A percentile compares a stretch with the other conserved stretches of the same genome.
Conservation (phyloP, 1,140 invertebrate genomes). For the Neodiprion virginianus region DNA sequence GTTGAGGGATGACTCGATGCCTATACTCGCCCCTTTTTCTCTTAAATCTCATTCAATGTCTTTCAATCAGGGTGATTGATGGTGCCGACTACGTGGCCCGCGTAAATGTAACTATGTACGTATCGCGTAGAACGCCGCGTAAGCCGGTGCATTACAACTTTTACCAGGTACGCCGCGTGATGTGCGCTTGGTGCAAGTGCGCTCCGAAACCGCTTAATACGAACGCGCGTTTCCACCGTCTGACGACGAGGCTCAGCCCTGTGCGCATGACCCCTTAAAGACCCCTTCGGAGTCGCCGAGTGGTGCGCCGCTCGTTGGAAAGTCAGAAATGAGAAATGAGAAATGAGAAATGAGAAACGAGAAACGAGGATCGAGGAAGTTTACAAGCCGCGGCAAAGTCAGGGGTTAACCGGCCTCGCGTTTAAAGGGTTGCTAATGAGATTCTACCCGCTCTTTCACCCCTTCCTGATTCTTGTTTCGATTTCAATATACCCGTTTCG, state of each 20-base stretch:
- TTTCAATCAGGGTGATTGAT: conserved; percentile 53
- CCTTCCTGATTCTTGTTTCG: too few species aligned
- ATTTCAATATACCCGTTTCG: too few species aligned
- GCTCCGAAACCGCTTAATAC: background rate
- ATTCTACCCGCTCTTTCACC: background rate
- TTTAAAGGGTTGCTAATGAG: conserved; percentile 1
- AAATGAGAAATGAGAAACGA: background rate
- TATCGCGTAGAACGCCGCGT: background rate
- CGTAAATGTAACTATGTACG: too few species aligned
- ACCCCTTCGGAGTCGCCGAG: too few species aligned
- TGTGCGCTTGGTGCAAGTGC: background rate
- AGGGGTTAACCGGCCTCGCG: background rate
- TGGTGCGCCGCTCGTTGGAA: background rate
- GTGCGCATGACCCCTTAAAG: background rate
- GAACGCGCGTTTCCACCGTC: background rate
- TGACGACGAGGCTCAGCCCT: background rate
- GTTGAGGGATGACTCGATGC: conserved; percentile 41
- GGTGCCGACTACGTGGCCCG: conserved; percentile 22
- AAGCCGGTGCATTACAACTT: background rate
- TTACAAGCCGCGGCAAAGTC: too few species aligned
- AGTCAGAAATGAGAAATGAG: background rate
- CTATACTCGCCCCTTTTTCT: conserved; percentile 36
- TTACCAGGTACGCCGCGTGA: background rate
- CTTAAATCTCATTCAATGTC: conserved; percentile 50
- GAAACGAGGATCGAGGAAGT: background rate